Percentiles rank a stretch among this genome's conserved stretches.
These are phyloP conservation scores for Yponomeuta cagnagella DNA, from an alignment of 2,888 invertebrate genomes.

Conservation along the genomic window DNA sequence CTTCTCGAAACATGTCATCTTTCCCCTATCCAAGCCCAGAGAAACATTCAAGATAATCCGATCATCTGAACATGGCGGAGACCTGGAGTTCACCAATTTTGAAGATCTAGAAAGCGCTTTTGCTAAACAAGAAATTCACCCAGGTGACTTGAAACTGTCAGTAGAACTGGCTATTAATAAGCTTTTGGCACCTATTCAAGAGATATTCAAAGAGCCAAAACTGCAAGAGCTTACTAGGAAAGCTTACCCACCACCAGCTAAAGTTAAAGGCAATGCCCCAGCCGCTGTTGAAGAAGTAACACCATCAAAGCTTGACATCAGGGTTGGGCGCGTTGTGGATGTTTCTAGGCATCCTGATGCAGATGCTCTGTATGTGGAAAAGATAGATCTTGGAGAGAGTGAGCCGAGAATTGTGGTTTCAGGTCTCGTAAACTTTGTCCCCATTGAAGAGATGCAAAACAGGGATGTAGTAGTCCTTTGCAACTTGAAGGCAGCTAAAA, in stretches of 20 bases:
- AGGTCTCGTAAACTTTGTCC: conserved; percentile 94
- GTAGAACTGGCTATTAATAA: conserved; percentile 90
- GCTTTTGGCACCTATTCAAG: conserved; percentile 91
- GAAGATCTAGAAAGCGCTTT: conserved; percentile 88
- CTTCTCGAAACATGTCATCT: conserved; percentile 95
- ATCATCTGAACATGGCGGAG: conserved; percentile 86
- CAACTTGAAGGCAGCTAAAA: conserved; percentile 97
- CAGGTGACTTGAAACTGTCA: conserved; percentile 93
- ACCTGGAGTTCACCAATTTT: conserved; percentile 81
- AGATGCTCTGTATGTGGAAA: conserved; percentile 92
- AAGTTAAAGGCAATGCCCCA: conserved; percentile 67
- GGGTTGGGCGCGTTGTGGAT: conserved; percentile 90
- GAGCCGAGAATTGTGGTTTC: conserved; percentile 85
- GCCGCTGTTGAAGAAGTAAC: conserved; percentile 74
- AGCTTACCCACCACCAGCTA: conserved; percentile 89
- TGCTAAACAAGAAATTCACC: conserved; percentile 89
- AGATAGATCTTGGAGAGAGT: conserved; percentile 91
- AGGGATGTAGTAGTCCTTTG: conserved; percentile 94
- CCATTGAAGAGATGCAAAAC: conserved; percentile 92
- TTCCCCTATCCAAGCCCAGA: conserved; percentile 83
- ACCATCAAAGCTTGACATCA: conserved; percentile 88
- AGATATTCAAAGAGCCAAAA: conserved; percentile 86
- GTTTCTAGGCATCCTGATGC: conserved; percentile 93
- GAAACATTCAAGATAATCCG: conserved; percentile 84
- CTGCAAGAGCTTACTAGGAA: conserved; percentile 84